phyloP scores from a whole-genome alignment of 2,888 invertebrate genomes.

The Trachelus iudaicus region DNA sequence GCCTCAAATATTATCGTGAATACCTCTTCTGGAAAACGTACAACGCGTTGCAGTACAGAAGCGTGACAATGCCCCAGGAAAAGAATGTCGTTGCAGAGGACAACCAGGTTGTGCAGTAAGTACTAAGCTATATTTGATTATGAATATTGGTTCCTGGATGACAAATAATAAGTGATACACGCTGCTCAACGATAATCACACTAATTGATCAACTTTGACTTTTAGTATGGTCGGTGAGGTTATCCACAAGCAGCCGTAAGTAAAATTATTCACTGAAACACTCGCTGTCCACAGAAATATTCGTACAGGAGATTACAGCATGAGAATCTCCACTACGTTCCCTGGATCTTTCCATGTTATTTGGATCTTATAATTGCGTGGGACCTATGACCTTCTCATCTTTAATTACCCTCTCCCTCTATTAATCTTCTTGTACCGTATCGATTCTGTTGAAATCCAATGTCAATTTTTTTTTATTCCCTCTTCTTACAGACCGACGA shows the following conservation, averaged over 20 bases:
- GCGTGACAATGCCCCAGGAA: conserved; percentile 82
- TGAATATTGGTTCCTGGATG: not conserved
- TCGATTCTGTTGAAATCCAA: conserved; percentile 7
- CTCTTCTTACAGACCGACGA: conserved; percentile 77
- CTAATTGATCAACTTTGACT: conserved; percentile 21
- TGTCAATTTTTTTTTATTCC: conserved; percentile 7
- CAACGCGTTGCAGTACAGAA: conserved; percentile 85
- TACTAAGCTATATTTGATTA: conserved; percentile 37
- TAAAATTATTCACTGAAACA: conserved; percentile 44
- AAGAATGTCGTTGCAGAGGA: conserved; percentile 74
- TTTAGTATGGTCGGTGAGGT: conserved; percentile 77
- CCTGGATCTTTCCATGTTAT: not conserved
- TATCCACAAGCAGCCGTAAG: conserved; percentile 80
- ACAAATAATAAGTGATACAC: not conserved
- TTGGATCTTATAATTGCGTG: not conserved
- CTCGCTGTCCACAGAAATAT: not conserved
- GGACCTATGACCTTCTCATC: not conserved
- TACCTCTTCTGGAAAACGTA: conserved; percentile 87
- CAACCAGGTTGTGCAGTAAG: conserved; percentile 84
- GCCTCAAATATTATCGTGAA: conserved; percentile 86
- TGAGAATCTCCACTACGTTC: not conserved
- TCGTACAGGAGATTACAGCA: not conserved
- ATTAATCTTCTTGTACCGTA: not conserved
- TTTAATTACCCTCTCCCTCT: not conserved
- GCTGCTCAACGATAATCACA: not conserved